Evolutionary conservation across 1,140 invertebrate species (phyloP).

Genomic region (Apis dorsata): DNA sequence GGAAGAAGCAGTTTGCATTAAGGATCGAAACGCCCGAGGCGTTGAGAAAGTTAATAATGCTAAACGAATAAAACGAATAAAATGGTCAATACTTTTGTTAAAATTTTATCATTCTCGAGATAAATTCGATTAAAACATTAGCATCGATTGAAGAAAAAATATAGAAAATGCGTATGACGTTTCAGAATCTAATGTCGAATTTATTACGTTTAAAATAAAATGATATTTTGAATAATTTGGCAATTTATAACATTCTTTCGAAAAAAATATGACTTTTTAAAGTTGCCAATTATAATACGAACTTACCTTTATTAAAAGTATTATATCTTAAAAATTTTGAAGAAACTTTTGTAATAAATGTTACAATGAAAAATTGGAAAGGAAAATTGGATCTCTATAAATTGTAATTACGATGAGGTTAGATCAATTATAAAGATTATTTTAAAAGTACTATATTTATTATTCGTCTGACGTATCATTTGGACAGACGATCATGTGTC

Average conservation of each 20-base stretch:
- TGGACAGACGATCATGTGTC: constrained; percentile 54
- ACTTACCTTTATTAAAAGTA: too few species aligned
- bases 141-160: background rate
- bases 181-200: too few species aligned
- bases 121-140: background rate
- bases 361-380: background rate
- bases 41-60: background rate
- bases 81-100: background rate
- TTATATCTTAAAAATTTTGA: too few species aligned
- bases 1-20: background rate
- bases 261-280: too few species aligned
- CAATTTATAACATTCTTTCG: too few species aligned
- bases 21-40: background rate
- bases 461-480: constrained; percentile 45
- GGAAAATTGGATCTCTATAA: too few species aligned
- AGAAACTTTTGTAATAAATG: too few species aligned
- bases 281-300: too few species aligned
- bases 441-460: constrained; percentile 71
- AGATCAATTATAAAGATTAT: constrained; percentile 21
- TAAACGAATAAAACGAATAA: background rate
- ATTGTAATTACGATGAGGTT: background rate
- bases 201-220: too few species aligned
- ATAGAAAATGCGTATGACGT: too few species aligned
- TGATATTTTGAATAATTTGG: too few species aligned
- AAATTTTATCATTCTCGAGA: background rate